Base-by-base conservation (phyloP, 1,140 invertebrate species). In the Acromyrmex echinatior region DNA sequence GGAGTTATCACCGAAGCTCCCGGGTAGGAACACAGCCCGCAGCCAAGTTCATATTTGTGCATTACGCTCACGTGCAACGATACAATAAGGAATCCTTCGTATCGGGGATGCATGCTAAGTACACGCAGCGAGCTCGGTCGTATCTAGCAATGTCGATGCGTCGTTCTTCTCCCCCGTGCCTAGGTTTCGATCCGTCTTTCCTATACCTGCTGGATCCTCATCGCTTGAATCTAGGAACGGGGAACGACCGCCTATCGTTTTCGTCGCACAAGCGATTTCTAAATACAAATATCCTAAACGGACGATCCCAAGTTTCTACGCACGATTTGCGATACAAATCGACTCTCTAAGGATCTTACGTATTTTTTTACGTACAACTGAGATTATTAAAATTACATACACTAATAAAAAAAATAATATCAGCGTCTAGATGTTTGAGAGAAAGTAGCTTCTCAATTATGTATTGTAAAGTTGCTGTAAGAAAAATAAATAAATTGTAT, bases 61-160 rank as follows among this genome's bases (percentile, higher is more conserved):
- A 95, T 95, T 95, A 95, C 93, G 86, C 92, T 95, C 95, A 95
- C 95, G 95, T 95, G 94, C 94, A 95, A 93, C 94, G 94, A 95
- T 95, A 95, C 95, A 95, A 95, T 95, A 95, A 95, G 95, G 95
- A 95, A 95, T 95, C 94, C 94, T 93, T 91, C 90, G 93, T 95
- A 95, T 94, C 94, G 92, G 94, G 93, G 95, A 94, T 95, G 95
- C 95, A 95, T 95, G 94, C 91, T 94, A 95, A 95, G 94, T 95
- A 93, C 74, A 62, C 25, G 65, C 31, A 18, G 85, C 68, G 21
- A 85, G 80, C 90, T 86, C 84, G 82, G 82, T 90, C 85, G 90
- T 86, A 91, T 82, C 86, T 86, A 88, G 81, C 60, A 62, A 79
- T 73, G 88, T 80, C 77, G 35, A 71, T 77, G 71, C 77, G 71